phyloP scores from a whole-genome alignment of 2,113 vertebrate species.

The Atrichornis clamosus region DNA sequence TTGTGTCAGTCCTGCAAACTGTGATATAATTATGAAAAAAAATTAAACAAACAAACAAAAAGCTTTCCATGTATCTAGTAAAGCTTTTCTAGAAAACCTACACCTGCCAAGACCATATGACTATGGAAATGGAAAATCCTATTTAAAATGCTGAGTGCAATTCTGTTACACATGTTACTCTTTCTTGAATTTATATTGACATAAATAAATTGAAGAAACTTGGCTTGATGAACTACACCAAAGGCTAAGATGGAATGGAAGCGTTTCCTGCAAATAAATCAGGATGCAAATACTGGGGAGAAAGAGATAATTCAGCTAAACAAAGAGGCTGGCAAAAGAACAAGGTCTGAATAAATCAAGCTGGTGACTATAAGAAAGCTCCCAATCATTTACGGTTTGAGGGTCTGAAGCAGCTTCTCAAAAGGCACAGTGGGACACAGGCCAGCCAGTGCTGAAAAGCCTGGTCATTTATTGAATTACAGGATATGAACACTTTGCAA shows the following conservation, averaged over 20 bases:
- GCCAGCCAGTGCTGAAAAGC: neutral
- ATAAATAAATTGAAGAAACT: constrained; percentile 16
- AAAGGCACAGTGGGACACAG: neutral
- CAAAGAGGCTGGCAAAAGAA: neutral
- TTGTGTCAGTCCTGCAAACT: neutral
- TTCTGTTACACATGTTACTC: neutral
- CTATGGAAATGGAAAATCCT: neutral
- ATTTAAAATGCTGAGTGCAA: neutral
- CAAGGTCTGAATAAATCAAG: neutral
- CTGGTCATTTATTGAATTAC: neutral
- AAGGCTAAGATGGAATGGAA: neutral
- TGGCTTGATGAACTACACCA: neutral
- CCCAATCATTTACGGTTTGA: neutral
- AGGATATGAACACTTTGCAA: neutral
- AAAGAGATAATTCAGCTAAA: constrained; percentile 19
- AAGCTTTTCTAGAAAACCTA: neutral
- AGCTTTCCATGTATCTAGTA: neutral
- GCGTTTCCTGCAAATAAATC: neutral
- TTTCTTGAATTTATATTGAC: neutral
- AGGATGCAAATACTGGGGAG: neutral
- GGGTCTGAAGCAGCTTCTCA: neutral
- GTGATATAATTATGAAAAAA: neutral
- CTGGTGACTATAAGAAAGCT: neutral
- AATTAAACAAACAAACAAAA: neutral
- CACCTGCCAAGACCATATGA: neutral